These are phyloP conservation scores for Platynereis dumerilii DNA, from an alignment of 2,888 invertebrate genomes.

Conservation along the genomic window DNA sequence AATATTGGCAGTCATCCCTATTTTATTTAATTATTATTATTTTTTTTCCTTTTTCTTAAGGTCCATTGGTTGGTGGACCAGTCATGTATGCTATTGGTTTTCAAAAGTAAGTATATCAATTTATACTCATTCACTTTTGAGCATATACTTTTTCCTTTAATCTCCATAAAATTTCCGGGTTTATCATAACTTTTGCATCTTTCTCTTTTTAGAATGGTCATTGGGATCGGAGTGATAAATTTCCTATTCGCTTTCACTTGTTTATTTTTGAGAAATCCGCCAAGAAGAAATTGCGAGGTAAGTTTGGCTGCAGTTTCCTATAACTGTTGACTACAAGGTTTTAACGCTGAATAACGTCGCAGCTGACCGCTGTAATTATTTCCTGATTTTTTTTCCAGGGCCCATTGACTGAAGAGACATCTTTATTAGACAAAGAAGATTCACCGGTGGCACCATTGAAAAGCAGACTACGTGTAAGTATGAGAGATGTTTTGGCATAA, in stretches of 20 bases:
- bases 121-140: background rate
- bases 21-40: background rate
- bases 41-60: constrained; percentile 15
- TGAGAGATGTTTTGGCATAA: too few relatives aligned
- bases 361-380: too few relatives aligned
- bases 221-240: constrained; percentile 27
- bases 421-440: too few relatives aligned
- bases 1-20: too few relatives aligned
- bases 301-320: background rate
- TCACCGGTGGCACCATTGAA: too few relatives aligned
- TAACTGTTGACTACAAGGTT: too few relatives aligned
- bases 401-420: too few relatives aligned
- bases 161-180: background rate
- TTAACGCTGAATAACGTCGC: too few relatives aligned
- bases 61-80: constrained; percentile 36
- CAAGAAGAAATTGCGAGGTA: background rate
- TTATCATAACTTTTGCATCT: background rate
- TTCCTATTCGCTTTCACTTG: constrained; percentile 18
- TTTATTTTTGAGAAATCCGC: constrained; percentile 20
- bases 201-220: constrained; percentile 25
- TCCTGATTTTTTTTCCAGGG: too few relatives aligned
- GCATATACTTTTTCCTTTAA: background rate
- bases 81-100: constrained; percentile 32
- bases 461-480: too few relatives aligned
- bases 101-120: constrained; percentile 24